Evolutionary conservation across 2,888 invertebrate species (phyloP), one percentile per base, ranked within the genome.

Genomic region (Lamellibrachia satsuma): DNA sequence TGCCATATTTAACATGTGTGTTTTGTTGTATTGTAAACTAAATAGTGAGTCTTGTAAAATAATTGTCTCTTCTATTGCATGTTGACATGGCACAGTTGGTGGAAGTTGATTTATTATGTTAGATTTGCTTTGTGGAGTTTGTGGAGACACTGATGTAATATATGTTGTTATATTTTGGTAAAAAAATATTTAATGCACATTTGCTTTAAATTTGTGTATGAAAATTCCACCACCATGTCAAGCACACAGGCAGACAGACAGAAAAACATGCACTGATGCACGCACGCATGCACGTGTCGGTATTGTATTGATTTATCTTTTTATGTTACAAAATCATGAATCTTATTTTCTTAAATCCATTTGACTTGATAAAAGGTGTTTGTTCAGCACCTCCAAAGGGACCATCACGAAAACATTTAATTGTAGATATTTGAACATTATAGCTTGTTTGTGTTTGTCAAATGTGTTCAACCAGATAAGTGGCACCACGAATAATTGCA

Each of bases 391-490:
- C 22, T n/a, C n/a, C 22, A 75, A 60, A 75, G 75, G 75, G 75
- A 75, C 75, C 75, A 75, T 75, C 75, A 11, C 75, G 22, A 75
- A 22, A 75, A n/a, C 75, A 75, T 75, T 75, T 75, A 22, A 75
- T 75, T 75, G 75, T 75, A 75, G 75, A 75, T 22, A 75, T 75
- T 75, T 75, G 2, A 75, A 22, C 15, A 9, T 22, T 15, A 75
- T 75, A 75, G 75, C 15, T 75, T 75, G 75, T n/a, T 75, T 22
- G 75, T 11, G 75, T 75, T 15, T 75, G 75, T 75, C 75, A 75
- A 75, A 75, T 75, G 75, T 75, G 75, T 75, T 75, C 75, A 75
- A 22, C n/a, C 75, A 75, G 75, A 75, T 15, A 75, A 75, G 75
- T 22, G 22, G 22, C 75, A 75, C 75, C 15, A 39, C 0, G 39